Conservation (phyloP, 2,888 invertebrate genomes). For the Watsonalla binaria region DNA sequence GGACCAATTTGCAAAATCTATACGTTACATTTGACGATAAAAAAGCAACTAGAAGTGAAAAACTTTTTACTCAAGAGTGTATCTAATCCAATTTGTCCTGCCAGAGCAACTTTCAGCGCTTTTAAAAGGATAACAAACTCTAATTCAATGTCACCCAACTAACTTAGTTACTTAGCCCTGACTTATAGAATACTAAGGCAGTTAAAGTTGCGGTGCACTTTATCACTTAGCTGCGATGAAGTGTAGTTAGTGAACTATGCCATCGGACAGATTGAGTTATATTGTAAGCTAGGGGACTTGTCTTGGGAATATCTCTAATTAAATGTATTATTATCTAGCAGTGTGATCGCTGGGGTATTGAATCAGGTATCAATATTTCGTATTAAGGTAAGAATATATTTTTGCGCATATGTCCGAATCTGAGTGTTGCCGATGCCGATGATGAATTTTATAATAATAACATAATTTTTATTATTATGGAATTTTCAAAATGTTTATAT, state of each 20-base stretch:
- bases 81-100: neutral
- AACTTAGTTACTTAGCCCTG: constrained; percentile 31
- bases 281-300: neutral
- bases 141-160: constrained; percentile 22
- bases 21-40: no score
- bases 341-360: no score
- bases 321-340: neutral
- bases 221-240: constrained; percentile 25
- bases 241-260: constrained; percentile 4
- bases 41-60: no score
- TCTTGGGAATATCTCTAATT: neutral
- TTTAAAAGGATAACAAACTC: constrained; percentile 10
- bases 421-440: no score
- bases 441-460: no score
- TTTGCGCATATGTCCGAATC: no score
- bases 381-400: no score
- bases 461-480: no score
- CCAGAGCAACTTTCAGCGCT: neutral
- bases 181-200: constrained; percentile 25
- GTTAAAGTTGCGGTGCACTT: constrained; percentile 14
- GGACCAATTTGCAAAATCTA: no score
- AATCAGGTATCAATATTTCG: no score
- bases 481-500: no score
- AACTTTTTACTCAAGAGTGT: no score
- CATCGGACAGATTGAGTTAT: neutral